Base-by-base conservation (phyloP, 1,140 invertebrate species). In the Nylanderia fulva region DNA sequence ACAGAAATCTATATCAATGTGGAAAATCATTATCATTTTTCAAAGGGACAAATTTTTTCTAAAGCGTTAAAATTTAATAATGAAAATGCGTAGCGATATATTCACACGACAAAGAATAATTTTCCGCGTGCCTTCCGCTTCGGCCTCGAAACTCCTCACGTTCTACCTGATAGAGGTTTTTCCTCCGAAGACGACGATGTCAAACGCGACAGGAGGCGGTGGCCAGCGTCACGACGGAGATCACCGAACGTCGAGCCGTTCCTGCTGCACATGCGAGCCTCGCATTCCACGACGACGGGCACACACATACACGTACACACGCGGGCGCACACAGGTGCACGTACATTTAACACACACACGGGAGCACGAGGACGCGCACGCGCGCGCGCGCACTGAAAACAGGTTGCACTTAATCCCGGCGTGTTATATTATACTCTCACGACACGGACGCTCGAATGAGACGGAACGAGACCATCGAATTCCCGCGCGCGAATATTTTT, bases 211-310 rank as follows among this genome's bases (percentile, higher is more conserved):
- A n/a, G 42, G 21, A 8, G 13, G 29, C 52, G 75, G 63, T 66
- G 75, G 66, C 63, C 74, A 61, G 52, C 54, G 56, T 61, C 82
- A 45, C 33, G 60, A 74, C 68, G 48, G 56, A 74, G 79, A 88
- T 88, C 77, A 84, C 71, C 58, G 85, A 48, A 56, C 77, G 66
- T 63, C 85, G 56, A 76, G 87, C 72, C 61, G 72, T 33, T 68
- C 83, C 87, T 77, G 52, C 39, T 82, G 72, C 85, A 83, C 68
- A 72, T 66, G 80, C 87, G 87, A 87, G 86, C 69, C 88, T 77
- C 69, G 88, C 87, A 90, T 90, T 90, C 88, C 88, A 90, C 85
- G 48, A 45, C 52, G 68, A 15, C 75, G 66, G 27, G 24, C 39
- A 11, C 84, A 21, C 36, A 85, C 86, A 75, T 61, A 48, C 24